phyloP scores from a whole-genome alignment of 2,888 invertebrate genomes.

The Aproaerema taeniolella region DNA sequence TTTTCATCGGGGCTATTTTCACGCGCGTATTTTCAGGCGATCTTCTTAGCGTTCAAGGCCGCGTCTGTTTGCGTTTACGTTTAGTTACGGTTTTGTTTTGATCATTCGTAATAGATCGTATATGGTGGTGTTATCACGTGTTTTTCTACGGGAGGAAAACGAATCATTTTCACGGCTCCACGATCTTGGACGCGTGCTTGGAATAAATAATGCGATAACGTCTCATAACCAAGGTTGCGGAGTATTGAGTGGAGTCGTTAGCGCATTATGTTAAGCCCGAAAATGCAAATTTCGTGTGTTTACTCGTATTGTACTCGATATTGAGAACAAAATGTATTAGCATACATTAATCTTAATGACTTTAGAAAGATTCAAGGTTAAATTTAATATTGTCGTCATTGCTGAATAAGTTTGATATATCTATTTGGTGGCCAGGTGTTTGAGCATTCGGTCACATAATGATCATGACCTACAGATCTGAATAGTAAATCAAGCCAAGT shows the following conservation, averaged over 20 bases:
- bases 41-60: conserved; percentile 73
- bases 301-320: neutral
- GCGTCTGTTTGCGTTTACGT: conserved; percentile 63
- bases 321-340: neutral
- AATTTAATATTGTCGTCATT: too few species aligned
- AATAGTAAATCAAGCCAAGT: conserved; percentile 43
- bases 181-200: conserved; percentile 43
- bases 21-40: conserved; percentile 69
- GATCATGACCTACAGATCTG: conserved; percentile 64
- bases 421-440: conserved; percentile 40
- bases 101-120: conserved; percentile 41
- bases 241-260: conserved; percentile 24
- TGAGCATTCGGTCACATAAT: conserved; percentile 25
- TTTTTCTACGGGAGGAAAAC: conserved; percentile 42
- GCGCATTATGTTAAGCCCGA: conserved; percentile 25
- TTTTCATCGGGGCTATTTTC: conserved; percentile 71
- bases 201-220: conserved; percentile 55
- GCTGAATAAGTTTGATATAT: too few species aligned
- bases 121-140: conserved; percentile 39
- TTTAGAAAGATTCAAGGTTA: conserved; percentile 10
- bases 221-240: conserved; percentile 33
- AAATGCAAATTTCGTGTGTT: conserved; percentile 24
- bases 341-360: neutral
- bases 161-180: conserved; percentile 56
- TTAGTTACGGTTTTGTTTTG: conserved; percentile 45